Conservation (phyloP, 2,888 invertebrate genomes). For the Drosophila paranaensis region DNA sequence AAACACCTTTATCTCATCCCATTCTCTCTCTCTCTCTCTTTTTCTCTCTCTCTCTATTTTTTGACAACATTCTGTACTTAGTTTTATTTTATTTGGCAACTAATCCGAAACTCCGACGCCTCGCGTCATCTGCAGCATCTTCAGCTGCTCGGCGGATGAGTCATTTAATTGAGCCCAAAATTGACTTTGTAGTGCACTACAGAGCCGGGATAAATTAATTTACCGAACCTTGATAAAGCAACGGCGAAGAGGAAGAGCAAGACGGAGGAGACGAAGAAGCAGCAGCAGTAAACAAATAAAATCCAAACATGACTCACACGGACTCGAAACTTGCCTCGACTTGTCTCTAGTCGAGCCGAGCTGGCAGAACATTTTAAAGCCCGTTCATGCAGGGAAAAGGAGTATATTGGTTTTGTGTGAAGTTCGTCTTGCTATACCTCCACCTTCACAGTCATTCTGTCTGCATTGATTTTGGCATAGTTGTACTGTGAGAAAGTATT, state of each 20-base stretch:
- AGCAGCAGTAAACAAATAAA: slow-evolving; percentile 27
- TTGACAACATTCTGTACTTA: slow-evolving; percentile 40
- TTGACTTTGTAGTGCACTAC: slow-evolving; percentile 61
- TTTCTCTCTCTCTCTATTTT: not conserved
- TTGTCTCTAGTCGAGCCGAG: slow-evolving; percentile 15
- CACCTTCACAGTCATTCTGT: too few relatives aligned
- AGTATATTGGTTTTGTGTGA: not conserved
- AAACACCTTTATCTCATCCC: slow-evolving; percentile 18
- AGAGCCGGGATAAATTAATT: slow-evolving; percentile 68
- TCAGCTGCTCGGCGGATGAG: slow-evolving; percentile 60
- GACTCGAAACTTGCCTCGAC: slow-evolving; percentile 16
- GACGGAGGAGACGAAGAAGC: slow-evolving; percentile 16
- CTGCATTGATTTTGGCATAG: too few relatives aligned
- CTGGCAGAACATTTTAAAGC: not conserved
- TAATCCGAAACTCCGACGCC: slow-evolving; percentile 17
- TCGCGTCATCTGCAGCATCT: slow-evolving; percentile 30
- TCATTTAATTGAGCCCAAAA: slow-evolving; percentile 78
- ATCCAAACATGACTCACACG: slow-evolving; percentile 52
- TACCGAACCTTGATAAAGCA: slow-evolving; percentile 55
- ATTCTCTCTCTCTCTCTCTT: too few relatives aligned
- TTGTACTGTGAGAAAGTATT: not conserved
- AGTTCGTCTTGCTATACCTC: too few relatives aligned
- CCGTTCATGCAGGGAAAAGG: not conserved
- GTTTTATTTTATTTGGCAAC: slow-evolving; percentile 35
- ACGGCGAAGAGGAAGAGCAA: not conserved